A percentile compares a stretch with the other conserved stretches of the same genome.
These are phyloP conservation scores for Heterodera schachtii DNA, from an alignment of 1,140 invertebrate genomes.

Conservation along the genomic window DNA sequence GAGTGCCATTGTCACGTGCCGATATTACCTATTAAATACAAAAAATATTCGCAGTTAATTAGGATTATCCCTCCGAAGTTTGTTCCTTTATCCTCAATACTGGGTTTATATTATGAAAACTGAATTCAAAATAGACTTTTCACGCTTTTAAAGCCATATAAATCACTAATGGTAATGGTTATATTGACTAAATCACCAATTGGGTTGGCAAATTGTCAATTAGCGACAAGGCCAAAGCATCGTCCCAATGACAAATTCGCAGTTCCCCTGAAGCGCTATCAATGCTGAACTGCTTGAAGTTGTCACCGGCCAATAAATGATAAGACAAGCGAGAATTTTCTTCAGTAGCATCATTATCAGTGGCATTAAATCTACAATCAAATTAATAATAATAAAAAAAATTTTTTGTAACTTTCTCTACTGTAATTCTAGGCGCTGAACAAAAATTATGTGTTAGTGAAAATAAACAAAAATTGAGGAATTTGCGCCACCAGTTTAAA, in stretches of 20 bases:
- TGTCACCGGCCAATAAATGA: slow-evolving; percentile 43
- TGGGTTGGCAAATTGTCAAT: background rate
- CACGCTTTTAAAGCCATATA: no score
- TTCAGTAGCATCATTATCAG: background rate
- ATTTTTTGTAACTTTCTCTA: no score
- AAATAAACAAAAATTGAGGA: no score
- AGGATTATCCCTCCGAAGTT: no score
- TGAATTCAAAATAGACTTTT: no score
- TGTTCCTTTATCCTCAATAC: no score
- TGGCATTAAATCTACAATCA: background rate
- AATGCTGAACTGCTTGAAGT: slow-evolving; percentile 29
- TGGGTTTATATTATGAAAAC: no score
- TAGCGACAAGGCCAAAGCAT: slow-evolving; percentile 32
- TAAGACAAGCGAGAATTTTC: slow-evolving; percentile 43
- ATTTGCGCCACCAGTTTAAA: no score
- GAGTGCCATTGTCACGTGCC: slow-evolving; percentile 29
- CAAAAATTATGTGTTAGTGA: no score
- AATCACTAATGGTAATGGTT: background rate
- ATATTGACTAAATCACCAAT: slow-evolving; percentile 1
- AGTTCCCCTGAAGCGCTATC: slow-evolving; percentile 36
- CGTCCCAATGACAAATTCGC: slow-evolving; percentile 48
- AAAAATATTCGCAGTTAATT: no score
- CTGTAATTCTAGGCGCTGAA: no score
- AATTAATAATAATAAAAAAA: background rate
- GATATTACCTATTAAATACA: background rate